These are phyloP conservation scores for Cepaea hortensis DNA, from an alignment of 2,888 invertebrate species.

Conservation along the genomic window DNA sequence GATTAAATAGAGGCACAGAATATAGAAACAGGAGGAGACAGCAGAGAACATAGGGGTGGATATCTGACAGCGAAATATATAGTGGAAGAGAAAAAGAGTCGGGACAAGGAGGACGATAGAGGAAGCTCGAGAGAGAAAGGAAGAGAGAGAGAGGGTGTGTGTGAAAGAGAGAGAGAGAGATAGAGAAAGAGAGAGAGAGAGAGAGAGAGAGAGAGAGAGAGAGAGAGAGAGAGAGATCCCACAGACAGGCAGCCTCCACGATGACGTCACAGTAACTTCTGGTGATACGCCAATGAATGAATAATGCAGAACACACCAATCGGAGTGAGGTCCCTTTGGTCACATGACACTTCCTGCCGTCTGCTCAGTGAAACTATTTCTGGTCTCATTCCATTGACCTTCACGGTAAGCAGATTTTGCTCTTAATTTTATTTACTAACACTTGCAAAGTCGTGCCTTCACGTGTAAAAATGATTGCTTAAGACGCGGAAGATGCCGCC, in stretches of 20 bases:
- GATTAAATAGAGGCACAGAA: no score
- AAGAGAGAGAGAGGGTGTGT: not conserved
- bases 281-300: slow-evolving; percentile 55
- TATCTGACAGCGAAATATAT: no score
- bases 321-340: slow-evolving; percentile 53
- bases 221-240: not conserved
- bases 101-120: no score
- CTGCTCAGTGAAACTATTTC: slow-evolving; percentile 14
- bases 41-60: no score
- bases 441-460: not conserved
- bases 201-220: slow-evolving; percentile 19
- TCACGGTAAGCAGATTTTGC: slow-evolving; percentile 32
- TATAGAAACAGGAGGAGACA: no score
- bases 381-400: slow-evolving; percentile 32
- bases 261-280: slow-evolving; percentile 55
- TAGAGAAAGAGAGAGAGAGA: slow-evolving; percentile 26
- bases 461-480: not conserved
- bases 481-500: not conserved
- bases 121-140: no score
- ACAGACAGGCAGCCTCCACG: not conserved
- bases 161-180: slow-evolving; percentile 6
- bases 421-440: not conserved
- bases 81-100: no score
- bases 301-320: slow-evolving; percentile 54
- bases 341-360: slow-evolving; percentile 54